A percentile compares a stretch with the other conserved stretches of the same genome.
Evolutionary conservation across 2,888 invertebrate species (phyloP).

Genomic region (Oxystoma pomonae): DNA sequence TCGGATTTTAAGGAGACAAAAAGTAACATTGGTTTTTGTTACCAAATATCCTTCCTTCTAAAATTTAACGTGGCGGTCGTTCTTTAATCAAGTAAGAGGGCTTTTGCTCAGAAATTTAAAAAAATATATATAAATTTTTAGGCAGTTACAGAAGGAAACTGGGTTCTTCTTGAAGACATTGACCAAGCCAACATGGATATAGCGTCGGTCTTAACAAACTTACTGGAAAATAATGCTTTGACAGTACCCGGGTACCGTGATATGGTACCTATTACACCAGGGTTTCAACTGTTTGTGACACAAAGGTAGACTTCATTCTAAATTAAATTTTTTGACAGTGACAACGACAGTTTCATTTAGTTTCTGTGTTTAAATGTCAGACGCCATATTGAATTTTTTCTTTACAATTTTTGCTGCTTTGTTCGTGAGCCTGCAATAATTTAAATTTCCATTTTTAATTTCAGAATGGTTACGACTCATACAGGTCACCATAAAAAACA

Average conservation of each 20-base stretch:
- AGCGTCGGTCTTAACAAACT: constrained; percentile 77
- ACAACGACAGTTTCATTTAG: too few species aligned
- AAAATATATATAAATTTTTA: constrained; percentile 44
- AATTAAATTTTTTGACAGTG: too few species aligned
- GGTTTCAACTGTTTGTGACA: constrained; percentile 91
- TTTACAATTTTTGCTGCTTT: too few species aligned
- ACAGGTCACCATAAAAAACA: constrained; percentile 59
- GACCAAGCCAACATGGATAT: constrained; percentile 93
- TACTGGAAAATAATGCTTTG: constrained; percentile 78
- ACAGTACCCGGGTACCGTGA: constrained; percentile 88
- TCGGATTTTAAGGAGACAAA: too few species aligned
- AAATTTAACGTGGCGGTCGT: too few species aligned
- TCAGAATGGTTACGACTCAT: constrained; percentile 56
- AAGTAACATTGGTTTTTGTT: neutral
- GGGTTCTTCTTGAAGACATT: constrained; percentile 94
- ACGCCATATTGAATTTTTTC: too few species aligned
- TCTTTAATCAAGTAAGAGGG: too few species aligned
- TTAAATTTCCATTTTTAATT: too few species aligned
- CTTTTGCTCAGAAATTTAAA: too few species aligned
- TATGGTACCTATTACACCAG: constrained; percentile 71
- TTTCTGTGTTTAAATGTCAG: too few species aligned
- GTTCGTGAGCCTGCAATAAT: too few species aligned
- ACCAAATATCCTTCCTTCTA: too few species aligned
- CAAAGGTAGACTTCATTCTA: constrained; percentile 56
- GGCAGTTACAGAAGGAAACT: constrained; percentile 81